These are phyloP conservation scores for Trachurus trachurus DNA, from an alignment of 2,797 vertebrate species.

Conservation along the genomic window DNA sequence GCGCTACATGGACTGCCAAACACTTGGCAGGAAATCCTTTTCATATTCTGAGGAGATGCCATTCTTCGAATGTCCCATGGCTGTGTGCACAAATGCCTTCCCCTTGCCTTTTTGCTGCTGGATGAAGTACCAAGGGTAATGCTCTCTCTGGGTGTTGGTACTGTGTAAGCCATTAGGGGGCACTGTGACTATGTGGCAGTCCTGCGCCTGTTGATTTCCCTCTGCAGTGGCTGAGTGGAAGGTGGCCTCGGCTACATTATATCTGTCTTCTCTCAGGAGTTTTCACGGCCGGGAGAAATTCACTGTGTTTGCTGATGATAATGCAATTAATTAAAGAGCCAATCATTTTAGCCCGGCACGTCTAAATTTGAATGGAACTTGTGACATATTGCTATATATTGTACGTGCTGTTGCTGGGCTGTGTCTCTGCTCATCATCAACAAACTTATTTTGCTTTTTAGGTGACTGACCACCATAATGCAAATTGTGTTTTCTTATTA, in stretches of 20 bases:
- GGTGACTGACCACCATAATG: slow-evolving; percentile 52
- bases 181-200: slow-evolving; percentile 79
- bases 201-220: slow-evolving; percentile 71
- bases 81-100: slow-evolving; percentile 67
- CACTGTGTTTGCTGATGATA: slow-evolving; percentile 85
- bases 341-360: slow-evolving; percentile 79
- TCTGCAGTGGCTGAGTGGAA: slow-evolving; percentile 68
- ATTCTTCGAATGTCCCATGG: slow-evolving; percentile 72
- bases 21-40: slow-evolving; percentile 75
- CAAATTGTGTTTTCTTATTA: slow-evolving; percentile 62
- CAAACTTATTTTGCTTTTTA: slow-evolving; percentile 57
- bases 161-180: slow-evolving; percentile 66
- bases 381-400: slow-evolving; percentile 70
- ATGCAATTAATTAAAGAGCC: slow-evolving; percentile 86
- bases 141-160: slow-evolving; percentile 36
- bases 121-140: slow-evolving; percentile 60
- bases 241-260: slow-evolving; percentile 72
- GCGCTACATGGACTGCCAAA: slow-evolving; percentile 73
- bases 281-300: slow-evolving; percentile 77
- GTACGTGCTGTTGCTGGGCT: slow-evolving; percentile 49
- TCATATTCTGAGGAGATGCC: slow-evolving; percentile 72
- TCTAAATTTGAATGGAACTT: slow-evolving; percentile 76
- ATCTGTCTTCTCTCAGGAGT: slow-evolving; percentile 82
- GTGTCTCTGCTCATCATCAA: slow-evolving; percentile 59
- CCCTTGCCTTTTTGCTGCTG: slow-evolving; percentile 66